Base-by-base conservation (phyloP, 2,888 invertebrate genomes). In the Congeria kusceri region DNA sequence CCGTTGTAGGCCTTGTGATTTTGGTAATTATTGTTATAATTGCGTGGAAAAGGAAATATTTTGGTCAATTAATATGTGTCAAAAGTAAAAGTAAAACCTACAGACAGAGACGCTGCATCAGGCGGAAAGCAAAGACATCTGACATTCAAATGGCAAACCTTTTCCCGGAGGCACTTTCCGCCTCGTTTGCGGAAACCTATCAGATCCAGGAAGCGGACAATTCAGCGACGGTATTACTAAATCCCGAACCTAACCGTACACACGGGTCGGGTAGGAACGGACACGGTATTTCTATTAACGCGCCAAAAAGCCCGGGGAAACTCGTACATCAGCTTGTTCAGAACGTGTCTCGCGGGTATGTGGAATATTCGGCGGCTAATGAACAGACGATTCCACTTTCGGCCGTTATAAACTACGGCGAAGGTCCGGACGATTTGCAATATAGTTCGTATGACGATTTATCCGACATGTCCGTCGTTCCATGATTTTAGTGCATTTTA, bases 221-320 rank as follows among this genome's bases (percentile, higher is more conserved):
- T 1, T 59, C n/a, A 1, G 56, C 20, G 3, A 56, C 20, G 25
- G 56, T 15, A 2, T 20, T 25, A 56, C 56, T 25, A 56, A 25
- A 56, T 25, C 20, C 39, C 39, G 39, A 39, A 39, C 39, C 1
- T 9, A 7, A 11, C 39, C 39, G 9, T 11, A 39, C 39, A 39
- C 39, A 1, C 39, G 39, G 39, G 15, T 39, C 39, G 4, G 39
- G 39, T 7, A 67, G 28, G 27, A 64, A 67, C 44, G 72, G 76
- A n/a, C 72, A 76, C 29, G 65, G 59, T 39, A 66, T 80, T 46
- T 47, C 49, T 18, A 70, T 80, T 25, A 23, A 62, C 32, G 64
- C 76, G 27, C 80, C 80, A 27, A 68, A 72, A 28, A 66, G 77
- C 58, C 80, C 80, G 3, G 80, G 80, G 25, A 80, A 77, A 56